Conservation (phyloP, 2,888 invertebrate genomes). For the Synergus itoensis region DNA sequence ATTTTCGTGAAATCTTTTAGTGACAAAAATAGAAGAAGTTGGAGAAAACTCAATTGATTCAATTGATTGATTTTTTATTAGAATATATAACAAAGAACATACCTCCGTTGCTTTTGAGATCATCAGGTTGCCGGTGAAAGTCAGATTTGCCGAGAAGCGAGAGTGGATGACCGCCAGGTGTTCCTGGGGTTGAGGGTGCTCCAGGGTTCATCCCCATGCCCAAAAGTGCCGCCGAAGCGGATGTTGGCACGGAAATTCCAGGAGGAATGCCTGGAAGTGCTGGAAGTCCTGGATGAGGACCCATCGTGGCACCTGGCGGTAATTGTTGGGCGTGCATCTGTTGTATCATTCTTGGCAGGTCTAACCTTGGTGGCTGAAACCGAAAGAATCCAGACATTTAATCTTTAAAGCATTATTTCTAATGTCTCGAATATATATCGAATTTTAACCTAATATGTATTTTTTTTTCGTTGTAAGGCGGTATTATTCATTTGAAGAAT, state of each 20-base stretch:
- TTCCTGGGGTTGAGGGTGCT: constrained; percentile 81
- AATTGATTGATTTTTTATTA: not conserved
- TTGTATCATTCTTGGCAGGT: constrained; percentile 89
- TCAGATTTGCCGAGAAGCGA: constrained; percentile 89
- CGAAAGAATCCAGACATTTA: not conserved
- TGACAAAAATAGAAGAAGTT: not conserved
- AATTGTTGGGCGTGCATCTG: constrained; percentile 96
- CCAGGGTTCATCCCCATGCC: constrained; percentile 77
- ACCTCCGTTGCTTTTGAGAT: constrained; percentile 89
- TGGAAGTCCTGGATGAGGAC: constrained; percentile 84
- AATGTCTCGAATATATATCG: not conserved
- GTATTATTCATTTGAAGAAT: not conserved
- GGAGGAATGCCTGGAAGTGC: constrained; percentile 79
- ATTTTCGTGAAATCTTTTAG: not conserved
- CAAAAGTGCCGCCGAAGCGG: constrained; percentile 78
- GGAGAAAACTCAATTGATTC: not conserved
- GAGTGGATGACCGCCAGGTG: constrained; percentile 86
- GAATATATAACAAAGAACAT: constrained; percentile 70
- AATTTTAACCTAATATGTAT: too few species aligned
- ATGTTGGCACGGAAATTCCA: constrained; percentile 76
- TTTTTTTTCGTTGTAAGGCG: not conserved
- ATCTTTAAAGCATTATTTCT: not conserved
- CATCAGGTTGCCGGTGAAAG: constrained; percentile 85
- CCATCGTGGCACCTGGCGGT: constrained; percentile 86
- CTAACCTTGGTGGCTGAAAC: constrained; percentile 86